phyloP scores from a whole-genome alignment of 1,140 invertebrate genomes.

The Leptopilina boulardi region DNA sequence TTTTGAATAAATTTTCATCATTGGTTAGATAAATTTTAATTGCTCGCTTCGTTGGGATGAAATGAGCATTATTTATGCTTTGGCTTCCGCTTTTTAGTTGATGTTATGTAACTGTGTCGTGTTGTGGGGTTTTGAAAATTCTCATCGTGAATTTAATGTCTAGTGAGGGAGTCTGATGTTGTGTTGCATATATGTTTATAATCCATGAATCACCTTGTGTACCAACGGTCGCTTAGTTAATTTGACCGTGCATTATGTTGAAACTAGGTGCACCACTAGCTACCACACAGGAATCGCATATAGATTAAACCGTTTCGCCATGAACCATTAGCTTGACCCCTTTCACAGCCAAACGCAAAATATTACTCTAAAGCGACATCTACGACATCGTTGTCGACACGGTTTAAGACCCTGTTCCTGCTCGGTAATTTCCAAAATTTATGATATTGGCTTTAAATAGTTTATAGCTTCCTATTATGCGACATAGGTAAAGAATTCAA shows the following conservation, averaged over 20 bases:
- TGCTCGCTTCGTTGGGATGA: background rate
- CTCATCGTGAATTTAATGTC: background rate
- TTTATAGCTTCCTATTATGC: too few species aligned
- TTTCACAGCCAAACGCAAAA: background rate
- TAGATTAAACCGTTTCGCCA: background rate
- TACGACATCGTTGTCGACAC: background rate
- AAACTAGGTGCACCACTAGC: background rate
- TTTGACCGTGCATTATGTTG: slow-evolving; percentile 12
- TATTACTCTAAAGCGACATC: background rate
- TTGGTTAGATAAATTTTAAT: too few species aligned
- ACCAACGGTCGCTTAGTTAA: background rate
- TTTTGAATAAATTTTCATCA: too few species aligned
- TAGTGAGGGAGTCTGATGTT: background rate
- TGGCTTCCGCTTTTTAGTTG: background rate
- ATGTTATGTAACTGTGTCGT: background rate
- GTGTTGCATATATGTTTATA: background rate
- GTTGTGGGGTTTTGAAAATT: slow-evolving; percentile 2
- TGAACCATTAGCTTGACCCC: background rate
- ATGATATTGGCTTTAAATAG: background rate
- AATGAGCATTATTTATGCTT: background rate
- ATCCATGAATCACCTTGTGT: background rate
- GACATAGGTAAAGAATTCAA: too few species aligned
- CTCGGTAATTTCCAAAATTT: background rate
- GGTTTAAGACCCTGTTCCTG: background rate
- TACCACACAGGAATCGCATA: background rate